Conservation (phyloP, 2,888 invertebrate species). For the Athalia cordata region DNA sequence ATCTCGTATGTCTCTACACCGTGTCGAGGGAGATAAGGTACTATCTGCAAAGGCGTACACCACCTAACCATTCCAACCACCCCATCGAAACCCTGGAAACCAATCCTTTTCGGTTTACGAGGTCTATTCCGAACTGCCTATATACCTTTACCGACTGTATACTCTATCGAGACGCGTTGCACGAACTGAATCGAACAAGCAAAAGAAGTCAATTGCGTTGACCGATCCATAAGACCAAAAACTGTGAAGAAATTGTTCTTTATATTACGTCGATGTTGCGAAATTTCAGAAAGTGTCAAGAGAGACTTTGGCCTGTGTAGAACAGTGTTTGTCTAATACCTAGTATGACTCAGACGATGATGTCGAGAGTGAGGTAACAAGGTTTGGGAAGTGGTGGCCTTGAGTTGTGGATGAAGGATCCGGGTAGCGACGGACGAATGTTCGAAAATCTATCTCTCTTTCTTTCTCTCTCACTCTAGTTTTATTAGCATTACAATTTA, state of each 20-base stretch:
- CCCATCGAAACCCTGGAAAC: background rate
- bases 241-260: too few species aligned
- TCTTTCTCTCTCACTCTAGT: background rate
- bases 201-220: too few species aligned
- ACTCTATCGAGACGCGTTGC: conserved; percentile 1
- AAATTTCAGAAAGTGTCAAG: too few species aligned
- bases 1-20: conserved; percentile 37
- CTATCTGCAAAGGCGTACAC: conserved; percentile 3
- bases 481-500: conserved; percentile 42
- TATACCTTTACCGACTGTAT: conserved; percentile 10
- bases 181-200: too few species aligned
- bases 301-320: too few species aligned
- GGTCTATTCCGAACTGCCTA: background rate
- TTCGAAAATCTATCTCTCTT: background rate
- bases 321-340: background rate
- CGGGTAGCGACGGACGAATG: conserved; percentile 1
- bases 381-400: conserved; percentile 6
- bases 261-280: too few species aligned
- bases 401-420: conserved; percentile 24
- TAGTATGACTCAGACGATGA: background rate
- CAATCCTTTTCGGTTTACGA: conserved; percentile 25
- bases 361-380: background rate
- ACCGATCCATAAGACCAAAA: too few species aligned
- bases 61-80: background rate
- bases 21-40: conserved; percentile 40